Percentiles rank a stretch among this genome's conserved stretches.
Conservation (phyloP, 2,888 invertebrate genomes). For the Cheilosia variabilis region DNA sequence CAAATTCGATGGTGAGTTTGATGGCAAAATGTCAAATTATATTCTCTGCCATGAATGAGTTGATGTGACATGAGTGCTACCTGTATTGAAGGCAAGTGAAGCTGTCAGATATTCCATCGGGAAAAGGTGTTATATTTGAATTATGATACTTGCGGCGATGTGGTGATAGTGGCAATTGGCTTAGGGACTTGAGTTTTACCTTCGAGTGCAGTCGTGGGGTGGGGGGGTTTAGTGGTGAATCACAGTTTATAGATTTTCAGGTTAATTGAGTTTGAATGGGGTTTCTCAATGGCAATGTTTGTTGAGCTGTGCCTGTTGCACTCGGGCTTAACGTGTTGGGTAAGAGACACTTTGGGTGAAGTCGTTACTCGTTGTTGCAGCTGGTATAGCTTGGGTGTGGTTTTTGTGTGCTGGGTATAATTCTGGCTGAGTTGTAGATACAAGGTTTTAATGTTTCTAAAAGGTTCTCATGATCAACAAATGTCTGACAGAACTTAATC, state of each 20-base stretch:
- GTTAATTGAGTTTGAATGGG: conserved; percentile 3
- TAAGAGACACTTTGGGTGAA: no score
- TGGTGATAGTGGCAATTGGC: conserved; percentile 18
- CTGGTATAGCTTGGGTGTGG: no score
- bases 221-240: neutral
- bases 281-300: no score
- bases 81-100: conserved; percentile 43
- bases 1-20: conserved; percentile 44
- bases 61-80: conserved; percentile 44
- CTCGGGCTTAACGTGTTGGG: no score
- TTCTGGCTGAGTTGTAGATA: no score
- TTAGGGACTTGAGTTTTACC: conserved; percentile 1
- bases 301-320: no score
- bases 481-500: no score
- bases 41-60: conserved; percentile 14
- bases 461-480: no score
- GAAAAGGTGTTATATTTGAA: conserved; percentile 48
- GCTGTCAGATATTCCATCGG: conserved; percentile 34
- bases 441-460: no score
- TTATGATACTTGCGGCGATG: conserved; percentile 40
- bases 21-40: conserved; percentile 56
- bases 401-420: no score
- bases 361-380: no score
- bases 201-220: neutral
- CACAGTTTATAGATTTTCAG: neutral